phyloP scores from a whole-genome alignment of 2,888 invertebrate genomes.

The Branchipolynoe longqiensis region DNA sequence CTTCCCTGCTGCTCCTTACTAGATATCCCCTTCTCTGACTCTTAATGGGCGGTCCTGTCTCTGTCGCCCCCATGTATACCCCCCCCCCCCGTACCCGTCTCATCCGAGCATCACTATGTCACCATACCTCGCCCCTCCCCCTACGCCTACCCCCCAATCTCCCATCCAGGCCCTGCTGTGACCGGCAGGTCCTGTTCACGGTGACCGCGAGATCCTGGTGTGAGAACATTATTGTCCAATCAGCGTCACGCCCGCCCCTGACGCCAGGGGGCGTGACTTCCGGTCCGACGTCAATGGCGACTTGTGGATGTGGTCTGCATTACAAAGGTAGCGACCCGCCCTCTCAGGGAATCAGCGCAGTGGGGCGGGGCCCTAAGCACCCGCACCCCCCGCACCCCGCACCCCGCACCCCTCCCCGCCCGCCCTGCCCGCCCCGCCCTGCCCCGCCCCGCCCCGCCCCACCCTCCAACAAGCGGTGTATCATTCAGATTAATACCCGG shows the following conservation, averaged over 20 bases:
- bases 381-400: background rate
- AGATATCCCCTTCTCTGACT: too few species aligned
- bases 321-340: background rate
- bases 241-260: slow-evolving; percentile 27
- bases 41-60: too few species aligned
- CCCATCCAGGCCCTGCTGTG: slow-evolving; percentile 8
- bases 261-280: slow-evolving; percentile 10
- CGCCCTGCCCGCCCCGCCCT: too few species aligned
- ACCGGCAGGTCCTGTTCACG: slow-evolving; percentile 21
- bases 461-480: background rate
- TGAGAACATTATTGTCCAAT: slow-evolving; percentile 48
- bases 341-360: background rate
- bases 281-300: background rate
- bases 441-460: too few species aligned
- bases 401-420: too few species aligned
- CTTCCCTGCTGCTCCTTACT: too few species aligned
- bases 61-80: background rate
- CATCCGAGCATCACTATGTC: too few species aligned
- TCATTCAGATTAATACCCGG: background rate
- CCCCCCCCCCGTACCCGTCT: background rate
- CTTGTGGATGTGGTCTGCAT: background rate
- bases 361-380: background rate
- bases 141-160: background rate
- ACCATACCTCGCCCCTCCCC: background rate
- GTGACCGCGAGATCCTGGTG: slow-evolving; percentile 17